A percentile compares a stretch with the other conserved stretches of the same genome.
Conservation (phyloP, 2,113 vertebrate species). For the Lonchura striata region DNA sequence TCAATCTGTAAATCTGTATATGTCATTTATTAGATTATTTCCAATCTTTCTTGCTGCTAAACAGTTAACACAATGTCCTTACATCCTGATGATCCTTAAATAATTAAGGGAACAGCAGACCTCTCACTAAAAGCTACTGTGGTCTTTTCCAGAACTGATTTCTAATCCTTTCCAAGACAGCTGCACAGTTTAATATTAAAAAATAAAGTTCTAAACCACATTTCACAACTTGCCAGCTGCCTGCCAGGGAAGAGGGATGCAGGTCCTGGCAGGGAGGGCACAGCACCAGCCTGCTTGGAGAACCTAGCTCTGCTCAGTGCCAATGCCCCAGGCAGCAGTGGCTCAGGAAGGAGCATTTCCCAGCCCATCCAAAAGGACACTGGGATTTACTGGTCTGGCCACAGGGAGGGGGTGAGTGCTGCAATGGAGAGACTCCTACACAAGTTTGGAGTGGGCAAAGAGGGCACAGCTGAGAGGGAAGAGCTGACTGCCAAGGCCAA, state of each 20-base stretch:
- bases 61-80: not conserved
- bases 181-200: not conserved
- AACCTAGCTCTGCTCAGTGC: not conserved
- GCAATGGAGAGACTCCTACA: not conserved
- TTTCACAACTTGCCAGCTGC: not conserved
- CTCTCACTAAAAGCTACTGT: not conserved
- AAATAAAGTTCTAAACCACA: not conserved
- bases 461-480: not conserved
- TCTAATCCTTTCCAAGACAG: not conserved
- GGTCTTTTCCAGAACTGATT: not conserved
- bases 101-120: not conserved
- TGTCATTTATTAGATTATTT: not conserved
- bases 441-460: not conserved
- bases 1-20: not conserved
- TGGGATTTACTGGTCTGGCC: not conserved
- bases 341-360: not conserved
- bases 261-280: not conserved
- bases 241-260: rapidly evolving
- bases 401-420: not conserved
- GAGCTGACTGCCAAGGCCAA: not conserved
- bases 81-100: not conserved
- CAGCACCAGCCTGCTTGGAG: not conserved
- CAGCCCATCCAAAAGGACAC: not conserved
- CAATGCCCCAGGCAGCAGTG: not conserved
- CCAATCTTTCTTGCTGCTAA: not conserved